Evolutionary conservation across 2,797 vertebrate species (phyloP).

Genomic region (Florisuga fusca): DNA sequence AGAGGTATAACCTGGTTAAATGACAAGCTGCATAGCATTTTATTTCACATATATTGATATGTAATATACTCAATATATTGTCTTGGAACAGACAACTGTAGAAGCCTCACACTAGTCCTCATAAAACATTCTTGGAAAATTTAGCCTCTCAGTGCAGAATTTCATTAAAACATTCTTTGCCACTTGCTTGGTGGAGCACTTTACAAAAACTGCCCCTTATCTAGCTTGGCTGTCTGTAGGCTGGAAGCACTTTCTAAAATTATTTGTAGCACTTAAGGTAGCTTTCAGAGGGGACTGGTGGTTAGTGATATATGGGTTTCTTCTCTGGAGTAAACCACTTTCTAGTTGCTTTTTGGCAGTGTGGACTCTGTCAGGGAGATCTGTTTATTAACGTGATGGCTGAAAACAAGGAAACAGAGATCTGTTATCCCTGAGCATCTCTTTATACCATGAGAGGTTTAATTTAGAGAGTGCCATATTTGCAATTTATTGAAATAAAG

Average conservation of each 20-base stretch:
- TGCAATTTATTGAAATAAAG: neutral
- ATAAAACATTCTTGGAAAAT: neutral
- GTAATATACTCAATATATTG: neutral
- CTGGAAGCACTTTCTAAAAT: neutral
- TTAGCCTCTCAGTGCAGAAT: neutral
- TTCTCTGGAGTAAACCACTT: neutral
- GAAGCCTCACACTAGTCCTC: neutral
- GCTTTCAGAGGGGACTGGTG: neutral
- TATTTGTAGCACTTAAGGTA: neutral
- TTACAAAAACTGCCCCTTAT: neutral
- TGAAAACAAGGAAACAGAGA: neutral
- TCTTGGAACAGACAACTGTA: neutral
- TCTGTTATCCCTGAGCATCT: rapidly evolving
- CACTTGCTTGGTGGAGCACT: neutral
- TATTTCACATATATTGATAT: neutral
- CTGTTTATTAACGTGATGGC: neutral
- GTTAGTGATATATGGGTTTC: neutral
- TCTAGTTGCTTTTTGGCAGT: neutral
- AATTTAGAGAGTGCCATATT: neutral
- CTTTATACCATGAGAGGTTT: neutral
- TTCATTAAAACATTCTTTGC: neutral
- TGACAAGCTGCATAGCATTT: neutral
- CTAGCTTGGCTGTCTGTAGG: neutral
- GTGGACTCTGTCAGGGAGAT: neutral
- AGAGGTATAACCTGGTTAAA: neutral